A percentile compares a stretch with the other conserved stretches of the same genome.
These are phyloP conservation scores for Diaprepes abbreviatus DNA, from an alignment of 2,888 invertebrate species.

Conservation along the genomic window DNA sequence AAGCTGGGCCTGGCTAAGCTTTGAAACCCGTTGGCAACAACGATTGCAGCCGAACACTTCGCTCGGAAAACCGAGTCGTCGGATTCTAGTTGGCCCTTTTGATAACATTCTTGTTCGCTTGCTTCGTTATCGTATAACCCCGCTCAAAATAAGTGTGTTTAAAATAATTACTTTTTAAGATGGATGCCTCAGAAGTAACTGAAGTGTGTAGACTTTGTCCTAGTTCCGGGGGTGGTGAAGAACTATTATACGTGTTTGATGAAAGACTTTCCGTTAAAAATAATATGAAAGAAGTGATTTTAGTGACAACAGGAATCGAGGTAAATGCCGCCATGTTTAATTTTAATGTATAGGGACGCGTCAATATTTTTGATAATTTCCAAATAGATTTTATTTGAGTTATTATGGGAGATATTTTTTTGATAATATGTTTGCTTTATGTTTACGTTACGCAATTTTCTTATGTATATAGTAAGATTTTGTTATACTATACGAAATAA, in stretches of 20 bases:
- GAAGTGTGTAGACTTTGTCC: conserved; percentile 52
- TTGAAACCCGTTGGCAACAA: conserved; percentile 1
- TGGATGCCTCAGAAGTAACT: conserved; percentile 33
- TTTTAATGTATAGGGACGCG: conserved; percentile 5
- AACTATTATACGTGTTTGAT: conserved; percentile 53
- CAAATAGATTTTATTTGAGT: no score
- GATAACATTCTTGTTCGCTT: background rate
- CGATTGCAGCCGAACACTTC: conserved; percentile 1
- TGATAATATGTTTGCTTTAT: no score
- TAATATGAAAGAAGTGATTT: conserved; percentile 53
- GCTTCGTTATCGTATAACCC: background rate
- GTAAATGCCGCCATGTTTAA: conserved; percentile 43
- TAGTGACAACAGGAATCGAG: conserved; percentile 54
- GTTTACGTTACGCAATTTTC: no score
- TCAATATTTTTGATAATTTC: conserved; percentile 27
- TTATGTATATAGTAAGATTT: no score
- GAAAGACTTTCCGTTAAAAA: conserved; percentile 33
- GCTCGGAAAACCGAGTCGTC: background rate
- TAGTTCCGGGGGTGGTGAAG: conserved; percentile 6
- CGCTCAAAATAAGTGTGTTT: background rate
- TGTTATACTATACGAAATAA: no score
- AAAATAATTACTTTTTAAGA: conserved; percentile 13
- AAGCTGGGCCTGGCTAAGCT: background rate
- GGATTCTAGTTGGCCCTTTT: conserved; percentile 5
- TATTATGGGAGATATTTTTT: no score